phyloP scores from a whole-genome alignment of 2,888 invertebrate species.

The Drosophila nr. perissopoda region DNA sequence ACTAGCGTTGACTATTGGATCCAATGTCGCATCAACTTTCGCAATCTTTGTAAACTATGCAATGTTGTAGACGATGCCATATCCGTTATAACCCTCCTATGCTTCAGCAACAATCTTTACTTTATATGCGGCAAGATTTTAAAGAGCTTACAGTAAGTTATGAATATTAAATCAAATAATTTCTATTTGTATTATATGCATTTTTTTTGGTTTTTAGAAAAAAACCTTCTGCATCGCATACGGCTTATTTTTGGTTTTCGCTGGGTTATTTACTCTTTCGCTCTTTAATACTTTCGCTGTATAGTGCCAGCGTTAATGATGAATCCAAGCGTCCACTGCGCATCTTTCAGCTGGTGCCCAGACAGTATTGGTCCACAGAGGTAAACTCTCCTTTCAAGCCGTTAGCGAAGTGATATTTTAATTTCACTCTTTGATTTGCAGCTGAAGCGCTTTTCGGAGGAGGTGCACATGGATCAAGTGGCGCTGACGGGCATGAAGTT shows the following conservation, averaged over 20 bases:
- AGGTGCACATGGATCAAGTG: slow-evolving; percentile 83
- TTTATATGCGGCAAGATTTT: slow-evolving; percentile 87
- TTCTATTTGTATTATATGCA: neutral
- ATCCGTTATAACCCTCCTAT: slow-evolving; percentile 86
- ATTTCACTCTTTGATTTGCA: slow-evolving; percentile 45
- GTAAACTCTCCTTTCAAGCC: slow-evolving; percentile 62
- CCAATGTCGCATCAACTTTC: slow-evolving; percentile 86
- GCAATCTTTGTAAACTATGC: slow-evolving; percentile 86
- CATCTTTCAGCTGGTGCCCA: slow-evolving; percentile 84
- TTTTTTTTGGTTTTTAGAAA: slow-evolving; percentile 64
- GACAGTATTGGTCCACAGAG: slow-evolving; percentile 85
- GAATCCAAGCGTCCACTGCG: slow-evolving; percentile 85
- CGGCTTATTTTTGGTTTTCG: slow-evolving; percentile 87
- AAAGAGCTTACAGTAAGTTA: slow-evolving; percentile 85
- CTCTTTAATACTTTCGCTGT: slow-evolving; percentile 86
- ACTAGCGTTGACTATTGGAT: slow-evolving; percentile 85
- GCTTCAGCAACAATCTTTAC: slow-evolving; percentile 87
- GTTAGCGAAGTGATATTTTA: neutral
- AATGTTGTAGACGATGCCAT: slow-evolving; percentile 86
- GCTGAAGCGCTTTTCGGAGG: slow-evolving; percentile 84
- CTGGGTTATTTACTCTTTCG: slow-evolving; percentile 86
- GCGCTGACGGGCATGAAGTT: slow-evolving; percentile 84
- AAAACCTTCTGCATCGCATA: slow-evolving; percentile 83
- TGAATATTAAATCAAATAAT: neutral
- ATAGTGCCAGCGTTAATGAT: slow-evolving; percentile 87